These are phyloP conservation scores for Stratiolaelaps scimitus DNA, from an alignment of 1,140 invertebrate genomes.

Conservation along the genomic window DNA sequence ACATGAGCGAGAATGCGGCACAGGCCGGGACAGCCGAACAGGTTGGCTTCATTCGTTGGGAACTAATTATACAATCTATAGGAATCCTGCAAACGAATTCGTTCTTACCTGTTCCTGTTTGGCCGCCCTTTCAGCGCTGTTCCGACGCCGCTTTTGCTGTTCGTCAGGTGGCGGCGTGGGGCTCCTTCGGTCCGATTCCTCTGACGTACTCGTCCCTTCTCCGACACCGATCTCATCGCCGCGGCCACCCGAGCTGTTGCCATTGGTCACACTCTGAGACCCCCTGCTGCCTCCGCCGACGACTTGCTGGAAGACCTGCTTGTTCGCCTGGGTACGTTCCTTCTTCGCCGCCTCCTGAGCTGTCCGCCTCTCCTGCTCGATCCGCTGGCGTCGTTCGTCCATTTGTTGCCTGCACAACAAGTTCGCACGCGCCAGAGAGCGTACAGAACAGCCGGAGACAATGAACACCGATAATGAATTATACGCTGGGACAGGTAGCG, in stretches of 20 bases:
- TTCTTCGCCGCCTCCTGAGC: conserved; percentile 23
- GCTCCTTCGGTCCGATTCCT: conserved; percentile 12
- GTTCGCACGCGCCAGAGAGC: no score
- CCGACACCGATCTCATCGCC: neutral
- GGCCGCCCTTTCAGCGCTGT: conserved; percentile 22
- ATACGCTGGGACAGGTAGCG: no score
- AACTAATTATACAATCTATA: no score
- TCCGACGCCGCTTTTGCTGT: conserved; percentile 2
- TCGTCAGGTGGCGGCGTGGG: conserved; percentile 7
- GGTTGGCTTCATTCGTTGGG: no score
- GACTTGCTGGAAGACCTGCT: conserved; percentile 24
- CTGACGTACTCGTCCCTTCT: neutral
- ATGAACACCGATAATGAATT: no score
- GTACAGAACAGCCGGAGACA: no score
- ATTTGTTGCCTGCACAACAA: neutral
- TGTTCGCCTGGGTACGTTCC: conserved; percentile 20
- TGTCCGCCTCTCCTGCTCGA: conserved; percentile 4
- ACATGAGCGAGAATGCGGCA: no score
- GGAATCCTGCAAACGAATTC: no score
- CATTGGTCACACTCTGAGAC: no score
- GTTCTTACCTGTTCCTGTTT: conserved; percentile 15
- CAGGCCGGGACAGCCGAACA: no score
- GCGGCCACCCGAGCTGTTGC: neutral
- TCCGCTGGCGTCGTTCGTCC: conserved; percentile 8
- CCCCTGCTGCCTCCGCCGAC: conserved; percentile 2